Evolutionary conservation across 2,113 vertebrate species (phyloP), one percentile per base, ranked within the genome.

Genomic region (Gobio gobio): DNA sequence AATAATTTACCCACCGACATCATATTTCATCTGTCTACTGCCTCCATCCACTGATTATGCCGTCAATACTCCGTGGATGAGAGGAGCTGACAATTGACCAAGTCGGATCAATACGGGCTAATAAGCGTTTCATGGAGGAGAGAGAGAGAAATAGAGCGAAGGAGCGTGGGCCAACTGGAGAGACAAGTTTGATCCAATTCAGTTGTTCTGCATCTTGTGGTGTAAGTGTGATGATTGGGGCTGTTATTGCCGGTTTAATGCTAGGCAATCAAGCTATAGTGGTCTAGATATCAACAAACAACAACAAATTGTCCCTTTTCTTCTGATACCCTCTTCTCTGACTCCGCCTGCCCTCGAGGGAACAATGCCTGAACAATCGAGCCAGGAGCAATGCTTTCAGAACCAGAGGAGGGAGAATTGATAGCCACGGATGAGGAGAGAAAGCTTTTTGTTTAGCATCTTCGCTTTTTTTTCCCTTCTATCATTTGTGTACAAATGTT

Each of bases 231-330:
- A 98, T 98, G 98, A 99, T 98, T 98, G 97, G 94, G 95, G 94
- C 96, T 96, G 96, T 98, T 99, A 99, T 99, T 99, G 97, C 94
- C 95, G 95, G 97, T 99, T 98, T 99, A 99, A 99, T 98, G 97
- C 98, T 98, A 96, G 97, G 97, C 97, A 99, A 99, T 99, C 98
- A 99, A 97, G 96, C 96, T 97, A 96, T 96, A 98, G 97, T 98
- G 97, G 97, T 98, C 97, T 99, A 97, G 97, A 97, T 99, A 98
- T 98, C 98, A 99, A 99, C 98, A 99, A 98, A 99, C 97, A 98
- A 96, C 96, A 98, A 97, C 95, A 98, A 97, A 98, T 97, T 97
- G 97, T 97, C 96, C 95, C 96, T 95, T 97, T 98, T 97, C 96
- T 96, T 97, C 94, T 96, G 96, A 98, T 97, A 97, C 97, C 94